A percentile compares a stretch with the other conserved stretches of the same genome.
phyloP scores from a whole-genome alignment of 2,888 invertebrate genomes.

The Julus scanicus region DNA sequence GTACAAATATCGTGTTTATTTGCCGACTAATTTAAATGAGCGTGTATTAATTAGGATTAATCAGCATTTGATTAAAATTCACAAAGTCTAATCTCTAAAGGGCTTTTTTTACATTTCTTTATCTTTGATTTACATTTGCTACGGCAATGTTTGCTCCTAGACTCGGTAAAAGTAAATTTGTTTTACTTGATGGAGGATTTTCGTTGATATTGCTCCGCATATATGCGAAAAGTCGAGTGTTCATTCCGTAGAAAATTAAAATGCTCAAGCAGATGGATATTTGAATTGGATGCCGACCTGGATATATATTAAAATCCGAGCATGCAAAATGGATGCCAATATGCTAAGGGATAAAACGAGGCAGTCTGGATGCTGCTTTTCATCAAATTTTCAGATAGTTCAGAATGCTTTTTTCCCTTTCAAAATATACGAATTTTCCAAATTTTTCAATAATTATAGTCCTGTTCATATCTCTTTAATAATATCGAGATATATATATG shows the following conservation, averaged over 20 bases:
- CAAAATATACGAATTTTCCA: background rate
- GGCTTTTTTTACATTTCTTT: background rate
- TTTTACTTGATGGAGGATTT: conserved; percentile 15
- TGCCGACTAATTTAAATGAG: background rate
- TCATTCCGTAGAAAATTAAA: conserved; percentile 33
- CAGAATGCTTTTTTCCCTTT: background rate
- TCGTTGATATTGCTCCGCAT: conserved; percentile 8
- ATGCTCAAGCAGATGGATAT: conserved; percentile 21
- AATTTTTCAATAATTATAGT: background rate
- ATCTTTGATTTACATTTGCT: conserved; percentile 27
- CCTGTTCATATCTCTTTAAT: background rate
- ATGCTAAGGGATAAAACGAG: background rate
- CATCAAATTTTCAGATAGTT: background rate
- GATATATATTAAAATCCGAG: conserved; percentile 28
- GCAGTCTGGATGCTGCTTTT: background rate
- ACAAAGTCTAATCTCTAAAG: background rate
- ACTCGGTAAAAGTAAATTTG: conserved; percentile 5
- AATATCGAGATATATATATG: too few relatives aligned
- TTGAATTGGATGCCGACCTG: conserved; percentile 28
- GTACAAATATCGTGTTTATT: background rate
- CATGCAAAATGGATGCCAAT: conserved; percentile 3
- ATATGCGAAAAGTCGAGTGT: conserved; percentile 28
- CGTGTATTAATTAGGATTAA: conserved; percentile 28
- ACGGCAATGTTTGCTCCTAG: background rate
- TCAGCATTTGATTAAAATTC: background rate